Conservation (phyloP, 2,113 vertebrate species). For the Porphyrio hochstetteri region DNA sequence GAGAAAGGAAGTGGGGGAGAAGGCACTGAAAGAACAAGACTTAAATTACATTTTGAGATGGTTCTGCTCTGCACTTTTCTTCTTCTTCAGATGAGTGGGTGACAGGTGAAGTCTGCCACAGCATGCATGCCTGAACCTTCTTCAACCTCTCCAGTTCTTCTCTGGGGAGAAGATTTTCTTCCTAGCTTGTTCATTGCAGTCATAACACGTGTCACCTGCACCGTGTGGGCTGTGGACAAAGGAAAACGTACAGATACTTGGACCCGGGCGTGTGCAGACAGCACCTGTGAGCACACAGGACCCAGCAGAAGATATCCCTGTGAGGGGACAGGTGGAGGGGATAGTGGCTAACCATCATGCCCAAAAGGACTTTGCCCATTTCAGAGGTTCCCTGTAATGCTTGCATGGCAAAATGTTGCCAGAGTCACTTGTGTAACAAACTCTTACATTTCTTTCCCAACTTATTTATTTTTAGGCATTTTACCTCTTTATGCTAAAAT, state of each 20-base stretch:
- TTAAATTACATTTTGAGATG: neutral
- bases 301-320: neutral
- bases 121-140: neutral
- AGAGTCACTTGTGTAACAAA: neutral
- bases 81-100: neutral
- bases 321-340: neutral
- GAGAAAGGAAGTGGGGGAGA: neutral
- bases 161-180: neutral
- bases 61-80: neutral
- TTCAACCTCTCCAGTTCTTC: neutral
- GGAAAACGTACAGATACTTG: neutral
- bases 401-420: neutral
- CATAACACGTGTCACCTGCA: fast-evolving
- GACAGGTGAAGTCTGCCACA: neutral
- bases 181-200: neutral
- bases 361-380: neutral
- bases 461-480: neutral
- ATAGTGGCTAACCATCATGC: neutral
- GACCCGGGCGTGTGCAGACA: neutral
- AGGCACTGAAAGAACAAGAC: neutral
- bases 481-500: neutral
- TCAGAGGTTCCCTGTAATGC: neutral
- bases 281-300: neutral
- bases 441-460: neutral
- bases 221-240: neutral